Base-by-base conservation (phyloP, 1,140 invertebrate genomes). In the Venturia canescens region DNA sequence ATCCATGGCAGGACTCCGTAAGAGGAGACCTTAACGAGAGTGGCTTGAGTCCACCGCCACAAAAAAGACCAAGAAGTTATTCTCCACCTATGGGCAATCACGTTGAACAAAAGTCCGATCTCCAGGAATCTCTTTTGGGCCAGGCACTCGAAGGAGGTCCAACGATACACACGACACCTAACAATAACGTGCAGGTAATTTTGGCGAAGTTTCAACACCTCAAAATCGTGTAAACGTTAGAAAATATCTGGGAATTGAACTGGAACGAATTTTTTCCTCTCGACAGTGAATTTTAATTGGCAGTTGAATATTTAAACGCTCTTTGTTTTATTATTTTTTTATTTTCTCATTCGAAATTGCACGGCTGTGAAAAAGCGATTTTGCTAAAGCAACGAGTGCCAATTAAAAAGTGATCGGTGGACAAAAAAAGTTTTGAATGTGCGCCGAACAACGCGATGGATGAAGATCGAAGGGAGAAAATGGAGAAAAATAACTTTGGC, bases 121-220 rank as follows among this genome's bases (percentile, higher is more conserved):
- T 95, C 80, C 93, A 94, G 79, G 95, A 95, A 69, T 95, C 95
- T 0, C 90, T 96, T 23, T 92, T 97, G 53, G 94, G 95, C 18
- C 96, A 96, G 86, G 95, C 95, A 1, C 90, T 97, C 21, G 96
- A 97, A 89, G 94, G 93, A 75, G 93, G 93, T 48, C 92, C 93
- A 0, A 93, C 93, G 89, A 90, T 93, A 90, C 92, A 93, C 84
- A 92, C 92, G 21, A 90, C 85, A 34, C 88, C 91, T 0, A 81
- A 83, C 6, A 92, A 91, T 21, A 91, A 92, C 31, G 80, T 90
- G 31, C 89, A 92, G 87, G 91, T 92, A 84, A 38, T 78, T 78
- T 21, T 71, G 13, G 13, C 5, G 13, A 44, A 6, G 1, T 44
- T 9, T 11, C 2, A 44, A 11, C 13, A 44, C 11, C 11, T 1